Base-by-base conservation (phyloP, 2,797 vertebrate species). In the Galago senegalensis region DNA sequence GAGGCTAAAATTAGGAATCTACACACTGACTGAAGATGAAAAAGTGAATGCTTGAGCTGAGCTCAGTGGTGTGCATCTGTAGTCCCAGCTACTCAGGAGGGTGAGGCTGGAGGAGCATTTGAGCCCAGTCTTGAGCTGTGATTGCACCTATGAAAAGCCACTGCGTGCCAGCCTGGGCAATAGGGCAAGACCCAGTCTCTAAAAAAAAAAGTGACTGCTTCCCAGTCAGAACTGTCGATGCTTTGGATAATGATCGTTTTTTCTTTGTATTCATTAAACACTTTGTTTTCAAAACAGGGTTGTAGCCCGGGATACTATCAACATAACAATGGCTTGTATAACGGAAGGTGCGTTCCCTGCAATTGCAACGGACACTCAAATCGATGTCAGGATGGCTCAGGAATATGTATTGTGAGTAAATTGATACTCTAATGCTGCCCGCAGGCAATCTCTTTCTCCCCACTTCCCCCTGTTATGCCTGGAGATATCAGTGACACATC, bases 401-500 rank as follows among this genome's bases (percentile, higher is more conserved):
- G 99, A 94, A 98, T 93, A 96, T 99, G 99, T 92, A 98, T 99
- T 98, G 99, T 99, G 98, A 99, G 99, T 99, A 98, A 61, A 96
- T 27, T 27, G 65, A 63, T 56, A n/a, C 25, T 20, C 10, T 89
- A n/a, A 25, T 63, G 29, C 56, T 90, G 63, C 89, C 1, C 27
- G 31, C 49, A 18, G 72, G 2, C 7, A 13, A 53, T 60, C 37
- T 80, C 1, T 25, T 83, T 79, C 88, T 89, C 29, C 85, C 67
- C 58, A 6, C 34, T 7, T 72, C 76, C 0, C 8, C 3, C 37
- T 4, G 4, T 43, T 34, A 1, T 89, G 82, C 67, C 43, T 37
- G 17, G 34, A 94, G n/a, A 89, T 2, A 0, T 58, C 34, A 73
- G 76, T 5, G 23, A 77, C 46, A 9, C 18, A 17, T 40, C 27